Evolutionary conservation across 1,140 invertebrate species (phyloP), one percentile per base, ranked within the genome.

Genomic region (Stenopsyche tienmushanensis): DNA sequence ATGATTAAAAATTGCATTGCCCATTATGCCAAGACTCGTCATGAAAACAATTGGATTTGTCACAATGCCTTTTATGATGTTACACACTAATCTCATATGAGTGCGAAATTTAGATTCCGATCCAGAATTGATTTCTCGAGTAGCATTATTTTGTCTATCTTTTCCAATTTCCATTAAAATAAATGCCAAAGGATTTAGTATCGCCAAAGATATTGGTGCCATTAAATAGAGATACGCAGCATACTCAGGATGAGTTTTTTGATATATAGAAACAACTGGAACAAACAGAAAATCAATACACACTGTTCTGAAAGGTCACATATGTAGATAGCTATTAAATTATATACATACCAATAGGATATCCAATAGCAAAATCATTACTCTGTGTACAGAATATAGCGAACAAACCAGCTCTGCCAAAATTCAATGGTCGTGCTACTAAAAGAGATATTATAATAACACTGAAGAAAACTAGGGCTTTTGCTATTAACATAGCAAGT

Each of bases 281-380:
- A 86, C 54, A 44, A 70, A 67, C 66, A 13, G 69, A 26, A 20
- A 52, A 64, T 59, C 57, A 47, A 13, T 15, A 45, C n/a, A 9
- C 23, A 62, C 29, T 17, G 25, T 3, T 34, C 1, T 1, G 54
- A 8, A n/a, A 24, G 23, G 18, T 10, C 2, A 20, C 54, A 57
- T 15, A 59, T 25, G 1, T 34, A 24, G 9, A 2, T 1, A n/a
- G 8, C 10, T 54, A 54, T n/a, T 54, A n/a, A 15, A n/a, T 1
- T n/a, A 20, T 57, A 7, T 10, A 23, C 15, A 88, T 84, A 96
- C 93, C 87, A 73, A 98, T 96, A 2, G 96, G 96, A 81, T 92
- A 97, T 64, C 96, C 96, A 71, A 99, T 86, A 49, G 96, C 96
- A 84, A 98, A 98, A 79, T 99, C 96, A 85, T 99, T 99, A 75